These are phyloP conservation scores for Pedicia rivosa DNA, from an alignment of 2,888 invertebrate species.

Conservation along the genomic window DNA sequence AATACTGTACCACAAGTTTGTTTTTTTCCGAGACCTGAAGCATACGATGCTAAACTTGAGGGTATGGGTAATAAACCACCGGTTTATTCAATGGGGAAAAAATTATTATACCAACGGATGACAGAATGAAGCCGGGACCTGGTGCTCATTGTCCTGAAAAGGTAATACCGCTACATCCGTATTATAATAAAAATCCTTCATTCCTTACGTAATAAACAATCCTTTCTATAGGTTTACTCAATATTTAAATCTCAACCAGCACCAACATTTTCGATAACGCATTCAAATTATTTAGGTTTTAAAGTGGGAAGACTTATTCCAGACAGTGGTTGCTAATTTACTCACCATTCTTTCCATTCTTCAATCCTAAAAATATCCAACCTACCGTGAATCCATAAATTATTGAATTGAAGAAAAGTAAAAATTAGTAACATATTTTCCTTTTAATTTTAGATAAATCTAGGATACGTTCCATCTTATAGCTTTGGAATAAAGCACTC, in stretches of 20 bases:
- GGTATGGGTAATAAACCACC: slow-evolving; percentile 44
- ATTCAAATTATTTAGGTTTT: not conserved
- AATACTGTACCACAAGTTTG: slow-evolving; percentile 17
- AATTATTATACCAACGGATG: slow-evolving; percentile 59
- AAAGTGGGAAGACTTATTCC: too few species aligned
- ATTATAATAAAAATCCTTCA: not conserved
- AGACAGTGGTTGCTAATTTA: too few species aligned
- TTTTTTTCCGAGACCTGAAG: slow-evolving; percentile 62
- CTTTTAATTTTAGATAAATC: slow-evolving; percentile 35
- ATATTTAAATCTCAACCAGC: not conserved
- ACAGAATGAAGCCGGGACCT: slow-evolving; percentile 65
- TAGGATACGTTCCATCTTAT: slow-evolving; percentile 47
- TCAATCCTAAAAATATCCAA: too few species aligned
- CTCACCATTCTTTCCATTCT: too few species aligned
- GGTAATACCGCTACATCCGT: slow-evolving; percentile 34
- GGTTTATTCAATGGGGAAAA: slow-evolving; percentile 77
- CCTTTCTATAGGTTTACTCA: not conserved
- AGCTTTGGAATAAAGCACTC: slow-evolving; percentile 82
- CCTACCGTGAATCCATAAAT: too few species aligned
- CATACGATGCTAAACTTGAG: slow-evolving; percentile 47
- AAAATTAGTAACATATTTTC: not conserved
- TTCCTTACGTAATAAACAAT: not conserved
- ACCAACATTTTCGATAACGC: slow-evolving; percentile 3
- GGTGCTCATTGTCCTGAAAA: slow-evolving; percentile 90
- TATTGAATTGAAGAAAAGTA: too few species aligned